Percentiles rank a stretch among this genome's conserved stretches.
These are phyloP conservation scores for Anniella stebbinsi DNA, from an alignment of 2,797 vertebrate genomes.

Conservation along the genomic window DNA sequence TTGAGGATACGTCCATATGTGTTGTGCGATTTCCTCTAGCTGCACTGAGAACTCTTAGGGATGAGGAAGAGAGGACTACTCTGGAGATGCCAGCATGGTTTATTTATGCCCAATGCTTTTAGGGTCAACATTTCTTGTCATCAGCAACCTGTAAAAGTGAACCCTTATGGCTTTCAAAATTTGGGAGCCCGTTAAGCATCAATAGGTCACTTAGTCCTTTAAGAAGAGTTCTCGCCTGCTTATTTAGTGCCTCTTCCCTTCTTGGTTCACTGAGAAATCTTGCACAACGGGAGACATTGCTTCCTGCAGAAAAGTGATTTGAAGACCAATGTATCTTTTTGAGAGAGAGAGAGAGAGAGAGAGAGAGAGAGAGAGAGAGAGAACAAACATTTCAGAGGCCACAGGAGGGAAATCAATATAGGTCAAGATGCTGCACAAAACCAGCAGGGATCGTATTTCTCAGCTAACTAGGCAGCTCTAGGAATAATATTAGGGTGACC, in stretches of 20 bases:
- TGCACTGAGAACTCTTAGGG: neutral
- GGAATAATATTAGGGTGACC: neutral
- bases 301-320: conserved; percentile 9
- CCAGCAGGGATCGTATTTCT: conserved; percentile 34
- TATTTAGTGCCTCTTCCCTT: no score
- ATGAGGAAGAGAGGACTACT: no score
- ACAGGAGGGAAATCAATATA: conserved; percentile 44
- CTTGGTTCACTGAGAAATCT: neutral
- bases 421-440: conserved; percentile 14
- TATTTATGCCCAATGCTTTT: no score
- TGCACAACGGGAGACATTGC: neutral
- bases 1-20: neutral
- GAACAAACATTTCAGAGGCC: conserved; percentile 34
- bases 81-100: no score
- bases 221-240: no score
- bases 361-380: no score
- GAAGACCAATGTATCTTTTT: conserved; percentile 1
- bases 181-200: no score
- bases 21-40: neutral
- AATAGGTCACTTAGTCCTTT: no score
- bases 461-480: conserved; percentile 21
- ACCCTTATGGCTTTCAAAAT: no score
- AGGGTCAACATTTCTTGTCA: no score
- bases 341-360: conserved; percentile 3
- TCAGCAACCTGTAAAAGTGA: no score